Base-by-base conservation (phyloP, 2,797 vertebrate species). In the Malurus splendens region DNA sequence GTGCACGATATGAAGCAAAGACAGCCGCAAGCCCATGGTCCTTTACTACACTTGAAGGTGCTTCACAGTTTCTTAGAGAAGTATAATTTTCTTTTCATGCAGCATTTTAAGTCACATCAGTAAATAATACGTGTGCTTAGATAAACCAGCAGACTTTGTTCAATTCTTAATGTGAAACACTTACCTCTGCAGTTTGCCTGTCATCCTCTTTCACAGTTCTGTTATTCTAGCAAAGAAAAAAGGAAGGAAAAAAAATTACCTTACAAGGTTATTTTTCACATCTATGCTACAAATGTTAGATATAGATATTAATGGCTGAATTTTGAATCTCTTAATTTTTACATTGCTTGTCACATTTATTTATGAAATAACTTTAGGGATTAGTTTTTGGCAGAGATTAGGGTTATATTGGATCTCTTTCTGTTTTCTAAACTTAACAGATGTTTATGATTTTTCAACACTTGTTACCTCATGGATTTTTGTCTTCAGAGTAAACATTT, bases 201-300 rank as follows among this genome's bases (percentile, higher is more conserved):
- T 91, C 91, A 82, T 95, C 86, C 5, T 94, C 93, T 68, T 87
- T 92, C 38, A 87, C 73, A 85, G 25, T 75, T 90, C 79, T 93
- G 84, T 82, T 93, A 85, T 62, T 95, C 91, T 95, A 85, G 36
- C 5, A 89, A 71, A 70, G 74, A 36, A 36, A 36, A 70, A 30
- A 32, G 7, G 7, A 32, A 32, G 32, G 32, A 32, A 32, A 54
- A 80, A 74, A 62, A 67, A 9, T n/a, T 90, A 45, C 36, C 23
- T 86, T 74, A 76, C 20, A 62, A 73, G 10, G 11, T 75, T 73
- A 39, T 45, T 24, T 54, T 92, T 79, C 57, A 74, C 15, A 80
- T 23, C 30, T 67, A 14, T 56, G 38, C 28, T 71, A 39, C 39
- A 86, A 61, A 72, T 41, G 9, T 67, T 54, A 82, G 14, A 16